phyloP scores from a whole-genome alignment of 2,797 vertebrate species.

The Crypturellus tataupa region DNA sequence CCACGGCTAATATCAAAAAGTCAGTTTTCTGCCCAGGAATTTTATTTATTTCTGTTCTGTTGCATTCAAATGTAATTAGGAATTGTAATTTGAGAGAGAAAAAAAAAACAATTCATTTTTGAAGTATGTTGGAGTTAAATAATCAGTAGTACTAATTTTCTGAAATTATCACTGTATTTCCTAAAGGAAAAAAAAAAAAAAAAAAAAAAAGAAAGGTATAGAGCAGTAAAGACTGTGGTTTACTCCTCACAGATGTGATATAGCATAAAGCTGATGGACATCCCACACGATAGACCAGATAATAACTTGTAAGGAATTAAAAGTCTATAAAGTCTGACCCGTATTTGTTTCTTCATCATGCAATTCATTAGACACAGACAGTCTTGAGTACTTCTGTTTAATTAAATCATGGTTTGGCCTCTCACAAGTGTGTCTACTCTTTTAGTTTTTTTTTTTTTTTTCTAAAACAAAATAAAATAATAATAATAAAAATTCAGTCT shows the following conservation, averaged over 20 bases:
- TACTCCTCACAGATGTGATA: background rate
- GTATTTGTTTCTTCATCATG: background rate
- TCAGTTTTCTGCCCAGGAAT: background rate
- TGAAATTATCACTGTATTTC: background rate
- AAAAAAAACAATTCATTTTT: background rate
- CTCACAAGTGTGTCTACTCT: background rate
- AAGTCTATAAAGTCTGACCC: background rate
- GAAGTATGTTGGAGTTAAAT: background rate
- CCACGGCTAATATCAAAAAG: background rate
- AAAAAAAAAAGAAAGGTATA: background rate
- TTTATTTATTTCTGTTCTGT: background rate
- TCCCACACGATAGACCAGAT: background rate
- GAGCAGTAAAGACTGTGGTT: background rate
- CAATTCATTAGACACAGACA: background rate
- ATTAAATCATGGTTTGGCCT: background rate
- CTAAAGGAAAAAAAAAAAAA: background rate
- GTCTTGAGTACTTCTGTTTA: background rate
- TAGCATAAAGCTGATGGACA: background rate
- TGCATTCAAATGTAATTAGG: background rate
- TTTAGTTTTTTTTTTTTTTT: background rate
- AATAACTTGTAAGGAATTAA: background rate
- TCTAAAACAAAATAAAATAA: too few species aligned
- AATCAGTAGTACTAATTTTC: background rate
- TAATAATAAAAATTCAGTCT: background rate
- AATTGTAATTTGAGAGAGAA: background rate